Evolutionary conservation across 2,888 invertebrate genomes (phyloP).

Genomic region (Minunthozetes semirufus): DNA sequence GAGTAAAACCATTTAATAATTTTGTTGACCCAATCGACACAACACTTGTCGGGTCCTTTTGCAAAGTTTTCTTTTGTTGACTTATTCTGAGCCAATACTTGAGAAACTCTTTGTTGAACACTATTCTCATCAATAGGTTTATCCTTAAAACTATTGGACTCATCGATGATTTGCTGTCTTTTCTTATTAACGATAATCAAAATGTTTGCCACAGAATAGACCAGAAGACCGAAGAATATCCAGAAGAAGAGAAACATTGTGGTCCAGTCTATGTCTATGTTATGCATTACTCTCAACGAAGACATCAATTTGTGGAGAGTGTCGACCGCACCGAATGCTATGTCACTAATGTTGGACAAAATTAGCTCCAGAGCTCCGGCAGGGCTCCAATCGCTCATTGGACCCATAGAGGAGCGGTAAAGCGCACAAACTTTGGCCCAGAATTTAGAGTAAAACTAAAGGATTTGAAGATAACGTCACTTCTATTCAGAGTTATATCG

Average conservation of each 20-base stretch:
- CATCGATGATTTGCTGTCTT: neutral
- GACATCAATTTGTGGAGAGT: neutral
- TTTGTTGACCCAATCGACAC: constrained; percentile 20
- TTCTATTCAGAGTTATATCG: constrained; percentile 23
- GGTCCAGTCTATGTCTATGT: constrained; percentile 24
- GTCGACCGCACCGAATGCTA: neutral
- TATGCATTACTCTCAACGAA: neutral
- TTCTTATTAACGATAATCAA: constrained; percentile 1
- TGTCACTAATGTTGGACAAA: neutral
- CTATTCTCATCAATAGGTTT: neutral
- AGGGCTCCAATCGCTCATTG: neutral
- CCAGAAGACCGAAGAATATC: neutral
- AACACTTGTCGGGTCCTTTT: neutral
- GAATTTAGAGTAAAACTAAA: neutral
- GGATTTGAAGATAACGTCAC: constrained; percentile 16
- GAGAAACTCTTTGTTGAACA: neutral
- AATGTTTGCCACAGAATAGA: constrained; percentile 23
- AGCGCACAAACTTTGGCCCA: constrained; percentile 25
- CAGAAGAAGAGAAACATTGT: constrained; percentile 21
- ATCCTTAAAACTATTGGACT: neutral
- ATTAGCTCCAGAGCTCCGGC: neutral
- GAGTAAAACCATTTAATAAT: constrained; percentile 4
- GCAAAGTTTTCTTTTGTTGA: neutral
- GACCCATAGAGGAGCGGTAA: neutral
- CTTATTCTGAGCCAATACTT: neutral